phyloP scores from a whole-genome alignment of 2,888 invertebrate genomes.

The Paralinhomoeus sp. region DNA sequence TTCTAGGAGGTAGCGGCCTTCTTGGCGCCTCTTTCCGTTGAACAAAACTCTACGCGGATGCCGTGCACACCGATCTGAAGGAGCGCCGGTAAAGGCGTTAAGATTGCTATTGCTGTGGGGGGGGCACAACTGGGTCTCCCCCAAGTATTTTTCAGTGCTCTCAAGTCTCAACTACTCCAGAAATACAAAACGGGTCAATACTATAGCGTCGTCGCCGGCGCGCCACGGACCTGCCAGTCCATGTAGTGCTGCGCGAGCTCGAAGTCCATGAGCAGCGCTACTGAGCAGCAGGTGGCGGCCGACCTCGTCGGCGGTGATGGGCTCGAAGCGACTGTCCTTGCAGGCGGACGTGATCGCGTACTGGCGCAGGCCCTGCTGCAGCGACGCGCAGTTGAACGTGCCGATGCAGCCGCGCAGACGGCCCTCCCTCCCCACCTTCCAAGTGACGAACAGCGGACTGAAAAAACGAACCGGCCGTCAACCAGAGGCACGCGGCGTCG shows the following conservation, averaged over 20 bases:
- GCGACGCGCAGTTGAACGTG: slow-evolving; percentile 84
- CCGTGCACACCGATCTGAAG: slow-evolving; percentile 56
- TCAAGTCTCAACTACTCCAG: no score
- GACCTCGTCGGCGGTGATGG: slow-evolving; percentile 77
- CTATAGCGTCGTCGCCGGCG: no score
- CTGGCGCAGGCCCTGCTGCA: slow-evolving; percentile 77
- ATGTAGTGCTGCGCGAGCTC: slow-evolving; percentile 81
- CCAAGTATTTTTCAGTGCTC: no score
- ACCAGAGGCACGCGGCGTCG: no score
- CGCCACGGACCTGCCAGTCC: slow-evolving; percentile 76
- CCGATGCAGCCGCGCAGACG: slow-evolving; percentile 92
- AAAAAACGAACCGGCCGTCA: no score
- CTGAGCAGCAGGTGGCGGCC: slow-evolving; percentile 71
- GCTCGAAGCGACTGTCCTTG: slow-evolving; percentile 85
- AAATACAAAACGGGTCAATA: no score
- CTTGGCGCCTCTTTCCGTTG: slow-evolving; percentile 72
- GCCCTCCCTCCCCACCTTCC: slow-evolving; percentile 89
- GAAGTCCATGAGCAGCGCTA: slow-evolving; percentile 82
- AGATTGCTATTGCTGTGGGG: no score
- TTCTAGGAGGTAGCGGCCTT: slow-evolving; percentile 94
- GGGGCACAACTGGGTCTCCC: no score
- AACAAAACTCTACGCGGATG: slow-evolving; percentile 83
- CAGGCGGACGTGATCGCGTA: slow-evolving; percentile 90
- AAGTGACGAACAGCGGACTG: slow-evolving; percentile 94
- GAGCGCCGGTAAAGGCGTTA: no score